Evolutionary conservation across 2,797 vertebrate species (phyloP).

Genomic region (Erpetoichthys calabaricus): DNA sequence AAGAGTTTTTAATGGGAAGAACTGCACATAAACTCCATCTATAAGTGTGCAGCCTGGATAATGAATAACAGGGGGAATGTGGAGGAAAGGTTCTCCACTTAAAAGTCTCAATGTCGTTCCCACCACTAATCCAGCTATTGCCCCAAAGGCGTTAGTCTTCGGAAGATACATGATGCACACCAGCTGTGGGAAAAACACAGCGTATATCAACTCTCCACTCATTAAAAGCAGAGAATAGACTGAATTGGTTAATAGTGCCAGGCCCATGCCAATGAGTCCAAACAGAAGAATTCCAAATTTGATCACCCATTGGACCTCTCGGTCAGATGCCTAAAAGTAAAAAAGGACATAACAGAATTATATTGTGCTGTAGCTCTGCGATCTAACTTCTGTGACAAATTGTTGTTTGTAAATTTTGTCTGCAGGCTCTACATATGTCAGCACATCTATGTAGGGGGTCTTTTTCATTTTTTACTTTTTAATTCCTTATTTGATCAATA

Average conservation of each 20-base stretch:
- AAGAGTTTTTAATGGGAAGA: constrained; percentile 57
- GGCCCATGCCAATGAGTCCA: constrained; percentile 37
- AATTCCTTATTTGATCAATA: no score
- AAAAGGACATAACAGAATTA: background rate
- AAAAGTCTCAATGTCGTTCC: constrained; percentile 39
- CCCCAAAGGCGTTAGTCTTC: constrained; percentile 52
- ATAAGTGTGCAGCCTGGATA: constrained; percentile 45
- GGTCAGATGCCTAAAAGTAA: constrained; percentile 49
- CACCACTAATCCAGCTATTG: constrained; percentile 34
- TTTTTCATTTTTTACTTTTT: no score
- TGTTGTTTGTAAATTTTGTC: no score
- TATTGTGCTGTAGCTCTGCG: no score
- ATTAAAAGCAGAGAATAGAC: constrained; percentile 49
- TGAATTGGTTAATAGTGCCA: constrained; percentile 51
- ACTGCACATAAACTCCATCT: constrained; percentile 35
- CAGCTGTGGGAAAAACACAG: constrained; percentile 62
- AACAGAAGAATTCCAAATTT: constrained; percentile 48
- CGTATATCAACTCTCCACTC: constrained; percentile 51
- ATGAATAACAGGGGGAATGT: constrained; percentile 36
- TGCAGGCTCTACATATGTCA: no score
- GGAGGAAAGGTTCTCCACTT: constrained; percentile 35
- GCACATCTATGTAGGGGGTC: no score
- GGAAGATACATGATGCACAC: constrained; percentile 57
- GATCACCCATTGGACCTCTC: constrained; percentile 57
- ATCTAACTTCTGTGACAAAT: no score